These are phyloP conservation scores for Trididemnum clinides DNA, from an alignment of 23 tunicate species.

Conservation along the genomic window DNA sequence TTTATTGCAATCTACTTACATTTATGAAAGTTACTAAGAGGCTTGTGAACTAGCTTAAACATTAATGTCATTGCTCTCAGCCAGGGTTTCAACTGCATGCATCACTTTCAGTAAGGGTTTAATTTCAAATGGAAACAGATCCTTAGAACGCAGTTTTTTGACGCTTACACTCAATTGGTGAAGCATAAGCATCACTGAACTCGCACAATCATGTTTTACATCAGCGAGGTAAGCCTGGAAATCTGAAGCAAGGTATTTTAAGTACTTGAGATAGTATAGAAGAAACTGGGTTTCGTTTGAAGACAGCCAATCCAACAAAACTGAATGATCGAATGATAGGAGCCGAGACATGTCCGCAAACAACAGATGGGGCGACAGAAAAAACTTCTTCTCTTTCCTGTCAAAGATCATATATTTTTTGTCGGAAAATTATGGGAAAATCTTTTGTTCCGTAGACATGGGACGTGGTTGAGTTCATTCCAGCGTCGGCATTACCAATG, in stretches of 20 bases:
- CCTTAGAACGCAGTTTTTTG: background rate
- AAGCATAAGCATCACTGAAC: background rate
- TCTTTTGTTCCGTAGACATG: too few species aligned
- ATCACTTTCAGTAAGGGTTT: conserved; percentile 34
- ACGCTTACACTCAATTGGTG: background rate
- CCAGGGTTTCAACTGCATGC: background rate
- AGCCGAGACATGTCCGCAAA: conserved; percentile 24
- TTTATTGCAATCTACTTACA: too few species aligned
- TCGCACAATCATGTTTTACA: background rate
- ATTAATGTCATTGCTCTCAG: too few species aligned
- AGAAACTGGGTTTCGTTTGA: conserved; percentile 72
- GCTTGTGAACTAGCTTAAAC: too few species aligned
- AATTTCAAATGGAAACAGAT: conserved; percentile 33
- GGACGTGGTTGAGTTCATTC: too few species aligned
- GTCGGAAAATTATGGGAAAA: too few species aligned
- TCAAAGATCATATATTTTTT: too few species aligned
- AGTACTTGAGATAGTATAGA: conserved; percentile 33
- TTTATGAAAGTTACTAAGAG: background rate
- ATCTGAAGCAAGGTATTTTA: conserved; percentile 21
- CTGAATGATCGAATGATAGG: conserved; percentile 52
- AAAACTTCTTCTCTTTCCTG: background rate
- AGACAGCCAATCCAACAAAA: conserved; percentile 70
- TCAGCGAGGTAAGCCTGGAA: conserved; percentile 4
- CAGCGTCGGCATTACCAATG: too few species aligned
- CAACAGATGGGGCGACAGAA: conserved; percentile 37